phyloP scores from a whole-genome alignment of 2,797 vertebrate species.

The Peromyscus melanophrys region DNA sequence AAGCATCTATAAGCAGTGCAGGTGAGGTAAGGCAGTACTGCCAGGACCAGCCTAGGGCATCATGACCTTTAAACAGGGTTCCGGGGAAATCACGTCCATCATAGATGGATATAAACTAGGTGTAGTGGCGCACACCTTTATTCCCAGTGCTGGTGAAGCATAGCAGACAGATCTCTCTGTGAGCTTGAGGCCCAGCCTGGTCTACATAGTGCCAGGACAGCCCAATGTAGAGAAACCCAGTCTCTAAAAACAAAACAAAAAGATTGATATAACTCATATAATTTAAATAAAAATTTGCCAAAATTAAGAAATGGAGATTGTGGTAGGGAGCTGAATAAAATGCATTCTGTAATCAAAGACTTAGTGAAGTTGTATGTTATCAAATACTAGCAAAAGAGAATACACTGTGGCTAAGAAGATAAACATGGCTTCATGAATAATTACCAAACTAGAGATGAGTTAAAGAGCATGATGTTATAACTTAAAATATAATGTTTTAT shows the following conservation, averaged over 20 bases:
- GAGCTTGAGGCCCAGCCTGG: neutral
- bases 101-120: neutral
- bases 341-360: constrained; percentile 58
- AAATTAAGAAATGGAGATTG: constrained; percentile 61
- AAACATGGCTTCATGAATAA: constrained; percentile 54
- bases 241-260: neutral
- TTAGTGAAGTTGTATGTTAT: neutral
- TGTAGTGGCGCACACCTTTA: neutral
- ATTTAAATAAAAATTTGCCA: constrained; percentile 64
- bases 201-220: neutral
- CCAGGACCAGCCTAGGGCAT: neutral
- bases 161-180: neutral
- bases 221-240: neutral
- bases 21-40: neutral
- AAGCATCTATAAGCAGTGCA: neutral
- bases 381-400: constrained; percentile 52
- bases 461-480: neutral
- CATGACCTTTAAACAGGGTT: neutral
- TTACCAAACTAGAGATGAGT: constrained; percentile 46
- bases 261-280: constrained; percentile 49
- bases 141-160: neutral
- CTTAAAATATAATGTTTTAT: constrained; percentile 31
- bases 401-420: constrained; percentile 20
- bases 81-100: constrained; percentile 18
- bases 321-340: constrained; percentile 14